phyloP scores from a whole-genome alignment of 2,113 vertebrate species.

The Oncorhynchus masou region DNA sequence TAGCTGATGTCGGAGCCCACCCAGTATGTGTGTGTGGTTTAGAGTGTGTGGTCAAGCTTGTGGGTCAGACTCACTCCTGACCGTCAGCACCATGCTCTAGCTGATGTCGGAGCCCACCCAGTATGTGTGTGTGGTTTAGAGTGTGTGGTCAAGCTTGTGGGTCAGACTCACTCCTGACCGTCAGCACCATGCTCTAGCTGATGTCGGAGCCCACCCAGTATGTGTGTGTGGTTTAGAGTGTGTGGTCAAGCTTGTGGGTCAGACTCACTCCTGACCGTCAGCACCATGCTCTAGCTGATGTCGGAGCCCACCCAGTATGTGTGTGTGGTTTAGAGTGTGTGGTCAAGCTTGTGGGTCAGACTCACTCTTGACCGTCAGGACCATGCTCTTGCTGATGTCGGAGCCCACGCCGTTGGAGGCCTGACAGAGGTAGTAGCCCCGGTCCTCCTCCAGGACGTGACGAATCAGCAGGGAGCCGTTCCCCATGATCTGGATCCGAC shows the following conservation, averaged over 20 bases:
- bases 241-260: constrained; percentile 10
- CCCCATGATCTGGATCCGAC: constrained; percentile 94
- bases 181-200: constrained; percentile 86
- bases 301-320: constrained; percentile 85
- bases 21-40: constrained; percentile 33
- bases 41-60: neutral
- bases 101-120: constrained; percentile 96
- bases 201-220: constrained; percentile 91
- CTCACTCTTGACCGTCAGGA: constrained; percentile 97
- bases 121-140: neutral
- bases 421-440: constrained; percentile 97
- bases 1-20: constrained; percentile 99
- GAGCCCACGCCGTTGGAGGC: constrained; percentile 98
- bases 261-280: constrained; percentile 93
- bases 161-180: constrained; percentile 91
- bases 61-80: constrained; percentile 86
- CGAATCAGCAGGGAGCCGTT: constrained; percentile 96
- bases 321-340: neutral
- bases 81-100: constrained; percentile 85
- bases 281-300: constrained; percentile 89
- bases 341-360: constrained; percentile 24
- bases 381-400: constrained; percentile 99
- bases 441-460: constrained; percentile 96
- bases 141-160: constrained; percentile 4
- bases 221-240: neutral